Evolutionary conservation across 2,888 invertebrate species (phyloP).

Genomic region (Xiphydria camelus): DNA sequence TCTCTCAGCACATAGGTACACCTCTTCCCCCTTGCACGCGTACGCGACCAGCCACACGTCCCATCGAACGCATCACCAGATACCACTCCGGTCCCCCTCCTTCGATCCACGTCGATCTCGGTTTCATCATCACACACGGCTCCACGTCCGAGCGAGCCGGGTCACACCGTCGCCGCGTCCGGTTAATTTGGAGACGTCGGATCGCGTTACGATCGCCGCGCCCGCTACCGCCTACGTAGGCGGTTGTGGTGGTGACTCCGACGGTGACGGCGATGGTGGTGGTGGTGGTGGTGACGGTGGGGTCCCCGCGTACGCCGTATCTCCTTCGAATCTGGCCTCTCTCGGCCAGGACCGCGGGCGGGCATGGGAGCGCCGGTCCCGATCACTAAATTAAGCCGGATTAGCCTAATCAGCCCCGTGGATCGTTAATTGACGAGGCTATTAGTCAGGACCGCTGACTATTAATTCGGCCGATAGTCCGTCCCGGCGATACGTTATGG

Average conservation of each 20-base stretch:
- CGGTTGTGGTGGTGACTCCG: background rate
- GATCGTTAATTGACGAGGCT: constrained; percentile 51
- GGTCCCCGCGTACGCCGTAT: background rate
- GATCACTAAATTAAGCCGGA: constrained; percentile 50
- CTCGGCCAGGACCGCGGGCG: constrained; percentile 5
- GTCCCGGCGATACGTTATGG: constrained; percentile 44
- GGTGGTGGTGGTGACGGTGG: background rate
- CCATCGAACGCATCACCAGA: too few relatives aligned
- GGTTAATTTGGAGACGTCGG: constrained; percentile 18
- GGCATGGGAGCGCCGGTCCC: constrained; percentile 18
- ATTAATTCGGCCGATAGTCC: constrained; percentile 49
- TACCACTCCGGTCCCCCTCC: background rate
- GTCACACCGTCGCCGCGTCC: background rate
- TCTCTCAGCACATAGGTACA: too few relatives aligned
- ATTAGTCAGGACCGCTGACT: constrained; percentile 47
- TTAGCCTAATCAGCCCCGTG: constrained; percentile 46
- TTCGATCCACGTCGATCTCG: background rate
- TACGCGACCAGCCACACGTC: too few relatives aligned
- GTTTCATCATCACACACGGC: background rate
- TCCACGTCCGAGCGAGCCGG: background rate
- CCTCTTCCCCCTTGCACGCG: too few relatives aligned
- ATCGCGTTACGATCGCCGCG: constrained; percentile 24
- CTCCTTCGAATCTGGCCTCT: constrained; percentile 7
- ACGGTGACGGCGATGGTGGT: background rate
- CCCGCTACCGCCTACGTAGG: constrained; percentile 17